Evolutionary conservation across 2,797 vertebrate genomes (phyloP).

Genomic region (Novumbra hubbsi): DNA sequence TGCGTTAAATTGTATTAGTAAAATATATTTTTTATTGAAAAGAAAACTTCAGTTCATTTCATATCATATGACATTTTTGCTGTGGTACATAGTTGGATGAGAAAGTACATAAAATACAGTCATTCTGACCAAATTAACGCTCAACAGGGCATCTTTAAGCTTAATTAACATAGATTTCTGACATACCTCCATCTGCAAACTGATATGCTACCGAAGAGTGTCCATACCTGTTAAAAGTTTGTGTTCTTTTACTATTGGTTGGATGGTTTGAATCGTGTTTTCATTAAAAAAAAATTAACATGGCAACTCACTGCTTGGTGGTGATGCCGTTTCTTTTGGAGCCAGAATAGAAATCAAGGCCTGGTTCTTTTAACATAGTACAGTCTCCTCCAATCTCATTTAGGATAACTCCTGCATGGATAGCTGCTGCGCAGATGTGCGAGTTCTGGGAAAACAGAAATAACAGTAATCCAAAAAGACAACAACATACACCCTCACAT

Average conservation of each 20-base stretch:
- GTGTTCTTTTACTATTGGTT: neutral
- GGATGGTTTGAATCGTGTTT: neutral
- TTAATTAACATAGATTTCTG: neutral
- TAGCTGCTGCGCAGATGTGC: slow-evolving; percentile 75
- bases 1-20: too few relatives aligned
- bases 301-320: slow-evolving; percentile 62
- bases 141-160: too few relatives aligned
- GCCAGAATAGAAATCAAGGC: slow-evolving; percentile 68
- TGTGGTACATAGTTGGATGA: too few relatives aligned
- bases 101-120: too few relatives aligned
- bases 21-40: too few relatives aligned
- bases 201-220: slow-evolving; percentile 64
- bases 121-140: too few relatives aligned
- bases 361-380: slow-evolving; percentile 69
- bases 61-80: too few relatives aligned
- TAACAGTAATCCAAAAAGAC: neutral
- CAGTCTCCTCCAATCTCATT: slow-evolving; percentile 74
- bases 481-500: neutral
- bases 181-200: slow-evolving; percentile 76
- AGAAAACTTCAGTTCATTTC: too few relatives aligned
- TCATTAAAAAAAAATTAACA: too few relatives aligned
- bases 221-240: slow-evolving; percentile 56
- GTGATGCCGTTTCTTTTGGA: slow-evolving; percentile 74
- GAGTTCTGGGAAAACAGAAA: slow-evolving; percentile 67
- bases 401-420: slow-evolving; percentile 78